phyloP scores from a whole-genome alignment of 2,797 vertebrate species.

The Podarcis siculus region DNA sequence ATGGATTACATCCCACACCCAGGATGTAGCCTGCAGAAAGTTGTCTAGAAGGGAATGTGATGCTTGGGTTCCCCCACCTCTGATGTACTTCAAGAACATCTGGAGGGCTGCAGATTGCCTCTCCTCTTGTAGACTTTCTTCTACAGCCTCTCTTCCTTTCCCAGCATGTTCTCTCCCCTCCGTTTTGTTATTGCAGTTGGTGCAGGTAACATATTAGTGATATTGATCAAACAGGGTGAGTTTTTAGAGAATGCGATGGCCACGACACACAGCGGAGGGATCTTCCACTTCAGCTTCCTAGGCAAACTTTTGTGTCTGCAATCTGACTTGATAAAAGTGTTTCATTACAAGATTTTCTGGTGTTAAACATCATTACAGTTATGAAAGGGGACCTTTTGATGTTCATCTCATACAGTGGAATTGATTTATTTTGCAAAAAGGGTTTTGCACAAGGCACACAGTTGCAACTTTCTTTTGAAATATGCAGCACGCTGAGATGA shows the following conservation, averaged over 20 bases:
- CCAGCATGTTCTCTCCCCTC: background rate
- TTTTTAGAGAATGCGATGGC: background rate
- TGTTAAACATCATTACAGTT: slow-evolving; percentile 22
- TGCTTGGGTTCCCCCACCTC: background rate
- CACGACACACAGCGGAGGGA: background rate
- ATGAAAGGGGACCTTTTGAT: slow-evolving; percentile 5
- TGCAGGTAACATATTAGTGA: background rate
- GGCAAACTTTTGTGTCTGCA: background rate
- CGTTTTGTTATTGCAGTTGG: background rate
- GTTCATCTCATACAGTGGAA: slow-evolving; percentile 31
- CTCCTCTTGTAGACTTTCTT: too few species aligned
- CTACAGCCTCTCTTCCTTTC: background rate
- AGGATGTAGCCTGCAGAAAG: too few species aligned
- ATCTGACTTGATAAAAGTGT: background rate
- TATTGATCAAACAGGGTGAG: background rate
- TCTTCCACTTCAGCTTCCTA: slow-evolving; percentile 17
- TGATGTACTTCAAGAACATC: too few species aligned
- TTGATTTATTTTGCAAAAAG: slow-evolving; percentile 37
- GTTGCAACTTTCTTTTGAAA: slow-evolving; percentile 48
- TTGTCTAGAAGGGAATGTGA: too few species aligned
- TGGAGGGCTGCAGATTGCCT: background rate
- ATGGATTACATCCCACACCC: too few species aligned
- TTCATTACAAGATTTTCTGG: slow-evolving; percentile 23
- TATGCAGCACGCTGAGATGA: slow-evolving; percentile 27
- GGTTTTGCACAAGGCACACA: slow-evolving; percentile 29